Conservation (phyloP, 2,797 vertebrate species). For the Nannoperca australis region DNA sequence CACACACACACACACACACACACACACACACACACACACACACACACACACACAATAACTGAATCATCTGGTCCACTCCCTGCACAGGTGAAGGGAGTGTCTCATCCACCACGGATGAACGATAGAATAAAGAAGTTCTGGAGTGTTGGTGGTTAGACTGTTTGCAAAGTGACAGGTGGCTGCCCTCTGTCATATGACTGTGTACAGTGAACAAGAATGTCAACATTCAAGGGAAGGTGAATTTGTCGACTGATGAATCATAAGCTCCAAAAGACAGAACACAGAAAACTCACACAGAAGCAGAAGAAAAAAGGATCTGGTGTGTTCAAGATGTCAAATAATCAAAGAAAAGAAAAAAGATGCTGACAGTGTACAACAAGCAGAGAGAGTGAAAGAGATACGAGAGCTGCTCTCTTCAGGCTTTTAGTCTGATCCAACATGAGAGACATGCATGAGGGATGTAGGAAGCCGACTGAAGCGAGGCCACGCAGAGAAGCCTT, state of each 20-base stretch:
- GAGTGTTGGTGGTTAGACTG: not conserved
- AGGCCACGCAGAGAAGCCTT: conserved; percentile 42
- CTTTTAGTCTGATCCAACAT: conserved; percentile 42
- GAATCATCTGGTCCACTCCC: conserved; percentile 51
- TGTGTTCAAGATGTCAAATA: conserved; percentile 20
- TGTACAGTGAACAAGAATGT: conserved; percentile 8
- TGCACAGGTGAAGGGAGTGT: conserved; percentile 71
- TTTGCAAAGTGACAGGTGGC: conserved; percentile 26
- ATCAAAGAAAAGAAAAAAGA: not conserved
- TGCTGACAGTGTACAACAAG: not conserved
- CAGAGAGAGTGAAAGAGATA: not conserved
- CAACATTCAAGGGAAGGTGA: not conserved
- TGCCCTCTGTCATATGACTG: conserved; percentile 25
- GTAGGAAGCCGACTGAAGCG: conserved; percentile 23
- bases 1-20: conserved; percentile 6
- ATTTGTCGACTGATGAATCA: conserved; percentile 17
- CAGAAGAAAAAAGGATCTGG: not conserved
- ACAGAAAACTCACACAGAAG: not conserved
- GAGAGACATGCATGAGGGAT: conserved; percentile 42
- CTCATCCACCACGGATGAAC: conserved; percentile 6
- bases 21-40: conserved; percentile 27
- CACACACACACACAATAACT: conserved; percentile 29
- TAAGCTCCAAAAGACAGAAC: not conserved
- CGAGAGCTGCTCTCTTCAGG: conserved; percentile 4
- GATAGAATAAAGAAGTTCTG: not conserved